Evolutionary conservation across 2,797 vertebrate species (phyloP).

Genomic region (Syngnathus acus): DNA sequence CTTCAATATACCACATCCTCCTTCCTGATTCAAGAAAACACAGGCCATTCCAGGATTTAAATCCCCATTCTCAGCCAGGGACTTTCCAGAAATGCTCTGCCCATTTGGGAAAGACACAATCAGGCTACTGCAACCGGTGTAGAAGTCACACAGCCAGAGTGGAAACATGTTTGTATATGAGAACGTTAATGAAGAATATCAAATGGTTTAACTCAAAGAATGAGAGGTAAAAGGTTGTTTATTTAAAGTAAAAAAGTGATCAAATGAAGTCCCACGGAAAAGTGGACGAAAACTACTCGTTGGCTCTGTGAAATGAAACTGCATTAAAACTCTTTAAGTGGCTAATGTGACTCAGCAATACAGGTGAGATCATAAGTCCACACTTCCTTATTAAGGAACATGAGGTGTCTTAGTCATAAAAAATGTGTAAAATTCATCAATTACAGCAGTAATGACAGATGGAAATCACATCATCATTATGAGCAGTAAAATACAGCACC

Average conservation of each 20-base stretch:
- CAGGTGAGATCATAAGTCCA: slow-evolving; percentile 40
- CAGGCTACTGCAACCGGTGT: slow-evolving; percentile 50
- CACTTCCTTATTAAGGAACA: slow-evolving; percentile 27
- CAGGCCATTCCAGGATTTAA: slow-evolving; percentile 57
- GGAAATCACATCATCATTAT: slow-evolving; percentile 5
- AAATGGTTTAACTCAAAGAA: slow-evolving; percentile 33
- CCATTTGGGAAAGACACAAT: slow-evolving; percentile 51
- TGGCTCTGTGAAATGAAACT: slow-evolving; percentile 21
- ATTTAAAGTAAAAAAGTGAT: slow-evolving; percentile 37
- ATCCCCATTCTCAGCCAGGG: slow-evolving; percentile 69
- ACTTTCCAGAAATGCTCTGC: slow-evolving; percentile 72
- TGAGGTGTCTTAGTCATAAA: slow-evolving; percentile 7
- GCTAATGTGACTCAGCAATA: slow-evolving; percentile 41
- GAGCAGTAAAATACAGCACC: background rate
- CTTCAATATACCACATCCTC: slow-evolving; percentile 68
- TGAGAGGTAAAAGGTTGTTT: slow-evolving; percentile 10
- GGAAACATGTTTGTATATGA: slow-evolving; percentile 21
- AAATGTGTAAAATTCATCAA: slow-evolving; percentile 7
- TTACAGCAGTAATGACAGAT: slow-evolving; percentile 7
- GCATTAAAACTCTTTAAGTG: slow-evolving; percentile 40
- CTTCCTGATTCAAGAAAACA: slow-evolving; percentile 66
- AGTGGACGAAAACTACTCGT: slow-evolving; percentile 6
- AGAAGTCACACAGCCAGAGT: slow-evolving; percentile 20
- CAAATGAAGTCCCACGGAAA: slow-evolving; percentile 13
- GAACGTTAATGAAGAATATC: slow-evolving; percentile 33